Conservation (phyloP, 2,797 vertebrate genomes). For the Phrynocephalus vlangalii region DNA sequence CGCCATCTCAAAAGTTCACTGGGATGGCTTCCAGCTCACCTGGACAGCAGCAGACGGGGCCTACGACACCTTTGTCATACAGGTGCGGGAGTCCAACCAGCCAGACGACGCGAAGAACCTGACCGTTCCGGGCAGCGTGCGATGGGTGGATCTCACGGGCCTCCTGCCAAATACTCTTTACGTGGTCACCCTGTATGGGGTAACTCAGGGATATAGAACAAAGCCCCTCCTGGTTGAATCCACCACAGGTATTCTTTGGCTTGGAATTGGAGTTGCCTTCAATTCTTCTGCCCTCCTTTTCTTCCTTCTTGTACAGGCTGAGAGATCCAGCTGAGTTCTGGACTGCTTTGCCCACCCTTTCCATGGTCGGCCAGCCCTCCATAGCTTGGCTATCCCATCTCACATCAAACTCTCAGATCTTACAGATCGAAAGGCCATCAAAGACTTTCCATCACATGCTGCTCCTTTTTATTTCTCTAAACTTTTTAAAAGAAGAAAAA, state of each 20-base stretch:
- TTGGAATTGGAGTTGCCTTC: not conserved
- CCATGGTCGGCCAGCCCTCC: not conserved
- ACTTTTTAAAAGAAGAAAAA: not conserved
- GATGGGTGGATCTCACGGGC: slow-evolving; percentile 80
- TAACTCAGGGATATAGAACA: slow-evolving; percentile 82
- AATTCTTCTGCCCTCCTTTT: not conserved
- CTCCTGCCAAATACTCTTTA: slow-evolving; percentile 87
- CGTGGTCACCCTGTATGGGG: slow-evolving; percentile 85
- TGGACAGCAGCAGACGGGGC: slow-evolving; percentile 84
- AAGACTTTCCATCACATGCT: not conserved
- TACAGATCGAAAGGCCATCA: slow-evolving; percentile 19
- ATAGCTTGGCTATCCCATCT: not conserved
- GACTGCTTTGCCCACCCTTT: not conserved
- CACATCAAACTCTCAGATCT: not conserved
- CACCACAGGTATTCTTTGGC: slow-evolving; percentile 87
- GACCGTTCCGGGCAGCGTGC: slow-evolving; percentile 83
- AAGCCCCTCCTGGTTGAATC: slow-evolving; percentile 84
- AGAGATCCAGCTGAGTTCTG: not conserved
- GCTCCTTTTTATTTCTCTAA: too few species aligned
- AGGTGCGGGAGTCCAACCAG: slow-evolving; percentile 87
- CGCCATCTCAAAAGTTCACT: slow-evolving; percentile 82
- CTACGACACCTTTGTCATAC: slow-evolving; percentile 91
- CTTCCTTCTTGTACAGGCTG: not conserved
- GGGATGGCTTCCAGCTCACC: slow-evolving; percentile 88
- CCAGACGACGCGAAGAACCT: slow-evolving; percentile 79